A percentile compares a stretch with the other conserved stretches of the same genome.
These are phyloP conservation scores for Eulemur mongoz DNA, from an alignment of 2,797 vertebrate species.

Conservation along the genomic window DNA sequence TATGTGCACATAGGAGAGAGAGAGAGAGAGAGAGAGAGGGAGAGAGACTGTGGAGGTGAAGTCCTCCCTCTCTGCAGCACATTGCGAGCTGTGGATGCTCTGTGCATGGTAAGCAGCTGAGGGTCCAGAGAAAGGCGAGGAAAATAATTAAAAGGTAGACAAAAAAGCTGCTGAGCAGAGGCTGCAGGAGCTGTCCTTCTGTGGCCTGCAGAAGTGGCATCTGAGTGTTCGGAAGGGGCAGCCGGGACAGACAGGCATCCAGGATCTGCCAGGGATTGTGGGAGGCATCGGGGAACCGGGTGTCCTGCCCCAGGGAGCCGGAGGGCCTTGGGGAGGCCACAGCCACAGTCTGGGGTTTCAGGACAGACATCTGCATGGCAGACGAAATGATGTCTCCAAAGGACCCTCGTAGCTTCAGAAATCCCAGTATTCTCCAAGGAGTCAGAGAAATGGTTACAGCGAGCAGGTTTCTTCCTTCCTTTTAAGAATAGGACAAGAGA, in stretches of 20 bases:
- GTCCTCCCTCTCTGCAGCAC: not conserved
- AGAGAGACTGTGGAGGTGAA: not conserved
- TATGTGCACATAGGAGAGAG: too few relatives aligned
- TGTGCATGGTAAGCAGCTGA: slow-evolving; percentile 72
- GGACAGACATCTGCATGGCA: not conserved
- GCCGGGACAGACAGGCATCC: not conserved
- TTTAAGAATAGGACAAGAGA: not conserved
- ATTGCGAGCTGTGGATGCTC: slow-evolving; percentile 19
- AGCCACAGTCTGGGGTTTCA: not conserved
- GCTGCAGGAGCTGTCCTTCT: not conserved
- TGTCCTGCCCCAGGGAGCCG: not conserved
- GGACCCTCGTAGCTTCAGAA: not conserved
- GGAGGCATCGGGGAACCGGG: not conserved
- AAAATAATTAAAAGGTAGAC: slow-evolving; percentile 72
- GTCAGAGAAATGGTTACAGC: rapidly evolving
- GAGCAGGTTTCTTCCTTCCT: not conserved
- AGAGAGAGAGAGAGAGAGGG: not conserved
- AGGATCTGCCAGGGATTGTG: not conserved
- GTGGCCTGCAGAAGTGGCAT: not conserved
- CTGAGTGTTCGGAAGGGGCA: not conserved
- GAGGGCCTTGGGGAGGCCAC: not conserved
- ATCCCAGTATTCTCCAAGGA: not conserved
- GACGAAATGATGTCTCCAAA: rapidly evolving
- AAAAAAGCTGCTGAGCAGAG: not conserved
- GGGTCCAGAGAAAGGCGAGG: slow-evolving; percentile 50